Conservation (phyloP, 2,888 invertebrate genomes). For the Tubulanus polymorphus region DNA sequence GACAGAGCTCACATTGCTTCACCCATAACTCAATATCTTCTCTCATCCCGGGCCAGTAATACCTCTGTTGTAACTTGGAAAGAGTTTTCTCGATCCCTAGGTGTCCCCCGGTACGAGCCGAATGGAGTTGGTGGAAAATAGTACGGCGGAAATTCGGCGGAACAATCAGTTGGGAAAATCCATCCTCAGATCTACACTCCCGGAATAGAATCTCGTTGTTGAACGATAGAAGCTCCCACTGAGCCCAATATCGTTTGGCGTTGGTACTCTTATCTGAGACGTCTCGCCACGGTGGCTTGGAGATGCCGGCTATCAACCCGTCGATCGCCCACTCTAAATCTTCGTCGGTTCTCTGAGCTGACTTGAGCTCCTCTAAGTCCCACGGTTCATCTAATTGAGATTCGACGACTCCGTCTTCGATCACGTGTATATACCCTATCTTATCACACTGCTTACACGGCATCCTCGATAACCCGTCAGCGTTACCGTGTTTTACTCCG, state of each 20-base stretch:
- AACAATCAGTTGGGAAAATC: slow-evolving; percentile 10
- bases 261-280: too few relatives aligned
- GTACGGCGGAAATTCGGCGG: slow-evolving; percentile 9
- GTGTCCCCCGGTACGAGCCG: slow-evolving; percentile 12
- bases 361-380: too few relatives aligned
- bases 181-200: slow-evolving; percentile 9
- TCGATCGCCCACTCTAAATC: too few relatives aligned
- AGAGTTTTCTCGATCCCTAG: slow-evolving; percentile 16
- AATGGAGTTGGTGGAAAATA: slow-evolving; percentile 11
- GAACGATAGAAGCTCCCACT: too few relatives aligned
- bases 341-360: too few relatives aligned
- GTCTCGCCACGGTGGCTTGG: too few relatives aligned
- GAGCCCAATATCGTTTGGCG: too few relatives aligned
- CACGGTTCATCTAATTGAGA: too few relatives aligned
- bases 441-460: too few relatives aligned
- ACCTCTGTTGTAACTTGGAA: slow-evolving; percentile 9
- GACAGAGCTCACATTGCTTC: slow-evolving; percentile 15
- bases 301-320: too few relatives aligned
- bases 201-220: slow-evolving; percentile 14
- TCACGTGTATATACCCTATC: too few relatives aligned
- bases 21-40: slow-evolving; percentile 15
- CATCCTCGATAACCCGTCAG: slow-evolving; percentile 19
- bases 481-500: slow-evolving; percentile 19
- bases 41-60: slow-evolving; percentile 16
- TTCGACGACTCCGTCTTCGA: too few relatives aligned